A percentile compares a stretch with the other conserved stretches of the same genome.
Conservation (phyloP, 2,888 invertebrate species). For the Prosapia bicincta region DNA sequence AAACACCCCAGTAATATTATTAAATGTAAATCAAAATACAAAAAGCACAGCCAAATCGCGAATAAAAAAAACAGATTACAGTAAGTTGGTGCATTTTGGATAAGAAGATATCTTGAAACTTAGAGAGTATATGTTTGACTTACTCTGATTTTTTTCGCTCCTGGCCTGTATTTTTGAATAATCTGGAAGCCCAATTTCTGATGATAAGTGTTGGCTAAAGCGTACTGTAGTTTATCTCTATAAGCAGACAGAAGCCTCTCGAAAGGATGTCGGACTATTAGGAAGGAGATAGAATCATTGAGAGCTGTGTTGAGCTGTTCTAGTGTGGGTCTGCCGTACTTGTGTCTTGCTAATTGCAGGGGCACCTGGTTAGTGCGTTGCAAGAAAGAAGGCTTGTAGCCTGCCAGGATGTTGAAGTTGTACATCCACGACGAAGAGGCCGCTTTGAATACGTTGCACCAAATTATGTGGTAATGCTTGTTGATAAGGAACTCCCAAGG, state of each 20-base stretch:
- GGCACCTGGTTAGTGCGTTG: constrained; percentile 75
- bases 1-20: too few species aligned
- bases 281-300: constrained; percentile 72
- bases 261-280: constrained; percentile 78
- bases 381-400: constrained; percentile 71
- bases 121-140: too few species aligned
- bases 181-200: constrained; percentile 76
- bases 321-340: constrained; percentile 71
- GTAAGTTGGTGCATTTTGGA: too few species aligned
- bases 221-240: constrained; percentile 79
- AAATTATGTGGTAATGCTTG: constrained; percentile 73
- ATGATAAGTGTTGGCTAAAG: constrained; percentile 77
- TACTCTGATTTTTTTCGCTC: constrained; percentile 28
- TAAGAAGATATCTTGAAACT: too few species aligned
- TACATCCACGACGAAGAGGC: constrained; percentile 93
- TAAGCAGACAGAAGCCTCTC: constrained; percentile 78
- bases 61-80: too few species aligned
- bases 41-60: too few species aligned
- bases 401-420: constrained; percentile 81
- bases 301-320: constrained; percentile 69
- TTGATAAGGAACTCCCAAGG: constrained; percentile 85
- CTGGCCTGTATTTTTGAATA: constrained; percentile 62
- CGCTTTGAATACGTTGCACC: constrained; percentile 77
- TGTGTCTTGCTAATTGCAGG: constrained; percentile 70
- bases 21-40: too few species aligned